These are phyloP conservation scores for Eristalis intricaria DNA, from an alignment of 2,888 invertebrate genomes.

Conservation along the genomic window DNA sequence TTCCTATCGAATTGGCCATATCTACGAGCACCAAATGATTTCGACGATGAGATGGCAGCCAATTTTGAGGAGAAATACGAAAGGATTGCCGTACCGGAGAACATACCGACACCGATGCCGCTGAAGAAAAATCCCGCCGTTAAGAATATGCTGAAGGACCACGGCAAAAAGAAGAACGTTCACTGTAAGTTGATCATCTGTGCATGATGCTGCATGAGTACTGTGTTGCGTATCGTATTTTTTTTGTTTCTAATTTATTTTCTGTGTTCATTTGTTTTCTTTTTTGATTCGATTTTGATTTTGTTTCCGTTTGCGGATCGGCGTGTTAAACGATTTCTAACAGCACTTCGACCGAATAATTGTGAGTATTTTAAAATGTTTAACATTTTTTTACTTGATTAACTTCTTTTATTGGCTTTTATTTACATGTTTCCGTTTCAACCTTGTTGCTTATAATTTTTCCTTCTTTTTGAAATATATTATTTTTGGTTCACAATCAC, in stretches of 20 bases:
- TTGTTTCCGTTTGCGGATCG: slow-evolving; percentile 21
- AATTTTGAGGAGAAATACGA: slow-evolving; percentile 53
- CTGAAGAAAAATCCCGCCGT: slow-evolving; percentile 73
- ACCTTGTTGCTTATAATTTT: too few species aligned
- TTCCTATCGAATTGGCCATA: slow-evolving; percentile 78
- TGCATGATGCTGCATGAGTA: not conserved
- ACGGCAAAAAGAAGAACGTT: slow-evolving; percentile 79
- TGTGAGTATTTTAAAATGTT: not conserved
- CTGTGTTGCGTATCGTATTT: not conserved
- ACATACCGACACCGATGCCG: slow-evolving; percentile 73
- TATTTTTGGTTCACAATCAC: too few species aligned
- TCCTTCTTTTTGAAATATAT: too few species aligned
- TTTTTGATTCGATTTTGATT: slow-evolving; percentile 21
- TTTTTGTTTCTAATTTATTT: slow-evolving; percentile 9
- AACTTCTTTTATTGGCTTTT: too few species aligned
- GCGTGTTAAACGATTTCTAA: not conserved
- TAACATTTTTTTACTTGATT: too few species aligned
- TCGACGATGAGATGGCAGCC: slow-evolving; percentile 76
- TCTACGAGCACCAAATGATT: slow-evolving; percentile 73
- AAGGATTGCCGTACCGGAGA: slow-evolving; percentile 45
- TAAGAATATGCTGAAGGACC: slow-evolving; percentile 75
- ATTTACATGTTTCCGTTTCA: too few species aligned
- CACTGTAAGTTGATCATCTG: slow-evolving; percentile 77
- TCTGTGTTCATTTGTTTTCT: slow-evolving; percentile 7
- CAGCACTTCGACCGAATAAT: not conserved